Evolutionary conservation across 2,797 vertebrate species (phyloP).

Genomic region (Crax fasciolata): DNA sequence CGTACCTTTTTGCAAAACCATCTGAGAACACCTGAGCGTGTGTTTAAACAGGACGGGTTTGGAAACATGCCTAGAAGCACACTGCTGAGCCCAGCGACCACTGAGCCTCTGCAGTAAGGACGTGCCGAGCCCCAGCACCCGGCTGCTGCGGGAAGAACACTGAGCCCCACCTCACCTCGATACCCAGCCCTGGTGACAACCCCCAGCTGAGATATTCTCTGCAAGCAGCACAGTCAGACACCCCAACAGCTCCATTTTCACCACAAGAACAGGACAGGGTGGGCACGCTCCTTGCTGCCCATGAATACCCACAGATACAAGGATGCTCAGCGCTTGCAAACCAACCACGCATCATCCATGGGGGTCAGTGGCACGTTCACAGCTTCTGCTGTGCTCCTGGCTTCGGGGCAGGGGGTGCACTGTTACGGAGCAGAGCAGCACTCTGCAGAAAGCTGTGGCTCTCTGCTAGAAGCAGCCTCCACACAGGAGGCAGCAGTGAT

Average conservation of each 20-base stretch:
- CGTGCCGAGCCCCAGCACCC: accelerated
- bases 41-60: not conserved
- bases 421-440: not conserved
- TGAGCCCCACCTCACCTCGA: not conserved
- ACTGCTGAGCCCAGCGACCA: accelerated
- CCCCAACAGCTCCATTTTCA: not conserved
- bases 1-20: not conserved
- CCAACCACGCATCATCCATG: accelerated
- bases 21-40: not conserved
- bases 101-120: not conserved
- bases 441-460: not conserved
- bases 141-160: not conserved
- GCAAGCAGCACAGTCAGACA: accelerated
- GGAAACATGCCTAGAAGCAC: not conserved
- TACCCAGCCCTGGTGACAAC: accelerated
- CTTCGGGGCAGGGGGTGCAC: not conserved
- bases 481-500: not conserved
- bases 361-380: slow-evolving; percentile 31
- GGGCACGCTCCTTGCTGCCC: accelerated
- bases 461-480: not conserved
- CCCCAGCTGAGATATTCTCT: not conserved
- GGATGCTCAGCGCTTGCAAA: not conserved
- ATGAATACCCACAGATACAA: accelerated
- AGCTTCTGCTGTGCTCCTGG: not conserved
- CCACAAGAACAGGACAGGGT: accelerated